phyloP scores from a whole-genome alignment of 2,888 invertebrate genomes.

The Drosophila greeni region DNA sequence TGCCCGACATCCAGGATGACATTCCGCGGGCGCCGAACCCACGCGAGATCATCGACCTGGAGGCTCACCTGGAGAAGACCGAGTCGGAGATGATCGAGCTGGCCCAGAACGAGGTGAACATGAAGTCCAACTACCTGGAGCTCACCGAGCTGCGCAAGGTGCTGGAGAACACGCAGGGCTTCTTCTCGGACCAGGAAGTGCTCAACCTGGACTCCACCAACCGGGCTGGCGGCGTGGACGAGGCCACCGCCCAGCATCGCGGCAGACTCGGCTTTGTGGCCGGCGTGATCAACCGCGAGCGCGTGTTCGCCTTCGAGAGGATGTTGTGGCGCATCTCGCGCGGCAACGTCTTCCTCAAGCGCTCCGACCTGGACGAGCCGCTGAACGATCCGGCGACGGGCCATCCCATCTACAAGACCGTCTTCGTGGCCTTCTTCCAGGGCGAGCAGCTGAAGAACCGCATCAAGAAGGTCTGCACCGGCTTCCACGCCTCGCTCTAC shows the following conservation, averaged over 20 bases:
- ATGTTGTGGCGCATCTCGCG: conserved; percentile 94
- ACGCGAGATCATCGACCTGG: conserved; percentile 87
- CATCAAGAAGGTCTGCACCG: conserved; percentile 93
- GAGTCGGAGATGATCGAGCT: conserved; percentile 97
- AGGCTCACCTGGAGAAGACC: conserved; percentile 96
- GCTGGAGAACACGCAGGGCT: conserved; percentile 91
- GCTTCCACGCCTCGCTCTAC: conserved; percentile 92
- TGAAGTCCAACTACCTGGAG: conserved; percentile 95
- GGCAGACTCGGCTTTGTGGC: conserved; percentile 86
- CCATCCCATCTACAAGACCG: conserved; percentile 88
- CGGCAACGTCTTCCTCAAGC: conserved; percentile 91
- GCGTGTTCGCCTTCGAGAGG: conserved; percentile 90
- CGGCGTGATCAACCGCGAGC: conserved; percentile 90
- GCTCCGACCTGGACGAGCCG: conserved; percentile 87
- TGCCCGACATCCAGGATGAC: conserved; percentile 85
- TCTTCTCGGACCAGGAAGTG: conserved; percentile 79
- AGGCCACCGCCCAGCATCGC: conserved; percentile 73
- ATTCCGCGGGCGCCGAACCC: conserved; percentile 87
- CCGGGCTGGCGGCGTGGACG: conserved; percentile 82
- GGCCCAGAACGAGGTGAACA: conserved; percentile 94
- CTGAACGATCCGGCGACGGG: conserved; percentile 87
- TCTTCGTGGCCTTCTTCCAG: conserved; percentile 90
- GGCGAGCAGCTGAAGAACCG: conserved; percentile 91
- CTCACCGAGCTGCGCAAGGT: conserved; percentile 95
- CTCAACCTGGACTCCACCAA: conserved; percentile 82